phyloP scores from a whole-genome alignment of 2,113 vertebrate species.

The Fulica atra region DNA sequence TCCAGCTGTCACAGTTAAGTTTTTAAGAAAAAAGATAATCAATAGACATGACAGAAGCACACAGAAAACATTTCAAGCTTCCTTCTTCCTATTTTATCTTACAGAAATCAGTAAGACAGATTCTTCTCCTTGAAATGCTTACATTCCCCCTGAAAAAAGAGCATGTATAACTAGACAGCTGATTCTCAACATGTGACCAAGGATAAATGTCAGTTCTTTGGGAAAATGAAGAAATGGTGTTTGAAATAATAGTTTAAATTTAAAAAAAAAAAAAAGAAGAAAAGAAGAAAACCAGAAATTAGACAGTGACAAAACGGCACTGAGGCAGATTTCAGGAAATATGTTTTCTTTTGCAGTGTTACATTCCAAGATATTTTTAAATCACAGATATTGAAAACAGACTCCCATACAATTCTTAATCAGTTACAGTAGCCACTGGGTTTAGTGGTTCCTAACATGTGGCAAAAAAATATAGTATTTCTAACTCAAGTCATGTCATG shows the following conservation, averaged over 20 bases:
- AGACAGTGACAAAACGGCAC: neutral
- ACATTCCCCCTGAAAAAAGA: neutral
- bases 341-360: constrained; percentile 31
- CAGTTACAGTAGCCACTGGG: constrained; percentile 38
- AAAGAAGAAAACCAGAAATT: neutral
- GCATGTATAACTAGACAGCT: neutral
- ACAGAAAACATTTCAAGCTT: neutral
- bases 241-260: neutral
- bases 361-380: constrained; percentile 63
- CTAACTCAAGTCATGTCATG: constrained; percentile 39
- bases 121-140: neutral
- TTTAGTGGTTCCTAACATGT: constrained; percentile 53
- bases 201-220: neutral
- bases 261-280: too few species aligned
- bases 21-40: neutral
- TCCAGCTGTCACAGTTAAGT: neutral
- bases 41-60: neutral
- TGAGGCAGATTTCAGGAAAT: constrained; percentile 34
- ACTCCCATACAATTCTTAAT: constrained; percentile 54
- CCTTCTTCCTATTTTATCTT: neutral
- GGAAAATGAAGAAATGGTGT: neutral
- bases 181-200: neutral
- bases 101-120: neutral
- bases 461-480: constrained; percentile 48
- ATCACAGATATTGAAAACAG: constrained; percentile 53